Evolutionary conservation across 2,113 vertebrate species (phyloP).

Genomic region (Corvus hawaiiensis): DNA sequence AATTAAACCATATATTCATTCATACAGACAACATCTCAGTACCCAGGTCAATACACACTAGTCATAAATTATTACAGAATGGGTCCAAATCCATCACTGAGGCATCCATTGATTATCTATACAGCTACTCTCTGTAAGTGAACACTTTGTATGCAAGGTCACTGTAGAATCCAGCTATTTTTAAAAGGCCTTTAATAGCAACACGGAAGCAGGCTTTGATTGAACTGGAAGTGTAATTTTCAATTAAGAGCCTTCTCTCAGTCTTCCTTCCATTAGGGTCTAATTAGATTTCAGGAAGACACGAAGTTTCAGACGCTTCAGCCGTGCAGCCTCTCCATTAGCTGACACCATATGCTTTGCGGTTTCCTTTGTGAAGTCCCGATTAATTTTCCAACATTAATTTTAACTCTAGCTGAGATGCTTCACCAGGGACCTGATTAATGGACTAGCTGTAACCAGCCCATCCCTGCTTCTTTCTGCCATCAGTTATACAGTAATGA

Average conservation of each 20-base stretch:
- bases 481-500: slow-evolving; percentile 36
- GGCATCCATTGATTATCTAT: slow-evolving; percentile 49
- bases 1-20: slow-evolving; percentile 35
- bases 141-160: slow-evolving; percentile 53
- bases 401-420: slow-evolving; percentile 57
- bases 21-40: slow-evolving; percentile 10
- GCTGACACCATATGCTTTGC: slow-evolving; percentile 47
- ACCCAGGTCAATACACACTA: slow-evolving; percentile 19
- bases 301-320: background rate
- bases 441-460: slow-evolving; percentile 36
- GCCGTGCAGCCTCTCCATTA: slow-evolving; percentile 48
- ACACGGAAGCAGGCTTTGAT: slow-evolving; percentile 45
- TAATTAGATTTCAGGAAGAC: slow-evolving; percentile 67
- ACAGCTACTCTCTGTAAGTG: background rate
- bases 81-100: slow-evolving; percentile 24
- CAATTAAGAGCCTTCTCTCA: slow-evolving; percentile 56
- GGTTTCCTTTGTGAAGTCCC: slow-evolving; percentile 25
- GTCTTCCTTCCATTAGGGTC: slow-evolving; percentile 54
- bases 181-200: slow-evolving; percentile 26
- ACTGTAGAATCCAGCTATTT: slow-evolving; percentile 33
- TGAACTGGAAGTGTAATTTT: slow-evolving; percentile 68
- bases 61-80: slow-evolving; percentile 52
- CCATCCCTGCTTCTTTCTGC: slow-evolving; percentile 12
- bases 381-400: slow-evolving; percentile 53
- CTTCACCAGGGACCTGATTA: slow-evolving; percentile 46